Evolutionary conservation across 2,888 invertebrate genomes (phyloP).

Genomic region (Polietes domitor): DNA sequence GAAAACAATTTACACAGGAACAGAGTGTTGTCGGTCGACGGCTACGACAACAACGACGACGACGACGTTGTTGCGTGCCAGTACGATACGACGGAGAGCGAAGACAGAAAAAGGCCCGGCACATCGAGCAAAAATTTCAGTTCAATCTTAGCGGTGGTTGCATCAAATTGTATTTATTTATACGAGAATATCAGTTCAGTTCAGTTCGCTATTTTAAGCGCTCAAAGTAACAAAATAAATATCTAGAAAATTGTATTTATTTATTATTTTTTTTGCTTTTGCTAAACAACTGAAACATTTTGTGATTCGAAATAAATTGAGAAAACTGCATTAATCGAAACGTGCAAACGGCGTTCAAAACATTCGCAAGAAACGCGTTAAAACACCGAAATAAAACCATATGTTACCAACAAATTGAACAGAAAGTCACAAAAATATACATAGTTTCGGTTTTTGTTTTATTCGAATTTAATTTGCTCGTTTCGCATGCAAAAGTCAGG

Average conservation of each 20-base stretch:
- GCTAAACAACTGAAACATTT: not conserved
- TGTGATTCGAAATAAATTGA: not conserved
- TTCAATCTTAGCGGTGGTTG: conserved; percentile 76
- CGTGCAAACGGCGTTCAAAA: conserved; percentile 11
- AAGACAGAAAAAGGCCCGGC: conserved; percentile 76
- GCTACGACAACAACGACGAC: not conserved
- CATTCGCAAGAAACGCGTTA: not conserved
- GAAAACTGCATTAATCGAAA: not conserved
- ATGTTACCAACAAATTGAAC: conserved; percentile 34
- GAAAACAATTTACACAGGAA: not conserved
- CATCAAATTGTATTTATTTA: conserved; percentile 52
- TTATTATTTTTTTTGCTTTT: not conserved
- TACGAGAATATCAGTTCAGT: not conserved
- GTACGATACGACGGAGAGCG: conserved; percentile 15
- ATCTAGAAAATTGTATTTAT: not conserved
- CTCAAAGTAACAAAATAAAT: conserved; percentile 20
- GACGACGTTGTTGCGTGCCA: not conserved
- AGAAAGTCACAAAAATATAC: conserved; percentile 22
- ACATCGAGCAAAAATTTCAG: conserved; percentile 75
- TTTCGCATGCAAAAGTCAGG: not conserved
- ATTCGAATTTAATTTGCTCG: not conserved
- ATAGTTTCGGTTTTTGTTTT: conserved; percentile 9
- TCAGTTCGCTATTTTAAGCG: conserved; percentile 2
- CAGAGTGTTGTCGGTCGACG: not conserved
- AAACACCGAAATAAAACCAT: conserved; percentile 35